These are phyloP conservation scores for Vanessa tameamea DNA, from an alignment of 1,140 invertebrate species.

Conservation along the genomic window DNA sequence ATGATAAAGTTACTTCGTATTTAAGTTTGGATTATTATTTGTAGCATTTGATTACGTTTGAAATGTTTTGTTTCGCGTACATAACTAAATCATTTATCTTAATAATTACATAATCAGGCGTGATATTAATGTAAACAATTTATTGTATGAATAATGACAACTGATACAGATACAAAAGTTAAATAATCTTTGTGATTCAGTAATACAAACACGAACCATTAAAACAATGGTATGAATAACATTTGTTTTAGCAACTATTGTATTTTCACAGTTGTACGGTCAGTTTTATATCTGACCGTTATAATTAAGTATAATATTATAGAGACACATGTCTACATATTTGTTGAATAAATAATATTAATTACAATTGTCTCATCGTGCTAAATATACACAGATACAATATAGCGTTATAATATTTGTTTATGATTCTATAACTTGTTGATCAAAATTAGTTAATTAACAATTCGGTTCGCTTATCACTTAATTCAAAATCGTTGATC, in stretches of 20 bases:
- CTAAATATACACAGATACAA: no score
- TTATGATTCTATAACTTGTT: no score
- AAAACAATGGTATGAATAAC: conserved; percentile 28
- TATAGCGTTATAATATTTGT: no score
- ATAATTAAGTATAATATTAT: not conserved
- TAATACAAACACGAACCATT: conserved; percentile 6
- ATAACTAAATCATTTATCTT: not conserved
- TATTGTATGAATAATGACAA: not conserved
- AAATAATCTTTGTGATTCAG: conserved; percentile 12
- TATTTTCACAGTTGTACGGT: conserved; percentile 6
- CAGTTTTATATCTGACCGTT: not conserved
- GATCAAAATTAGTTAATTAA: no score
- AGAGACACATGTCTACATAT: no score
- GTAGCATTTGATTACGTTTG: no score
- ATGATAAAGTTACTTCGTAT: no score
- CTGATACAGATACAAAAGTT: conserved; percentile 2
- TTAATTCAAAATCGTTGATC: no score
- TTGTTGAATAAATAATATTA: no score
- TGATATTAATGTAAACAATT: not conserved
- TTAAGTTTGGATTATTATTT: no score
- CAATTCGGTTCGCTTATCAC: no score
- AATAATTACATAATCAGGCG: not conserved
- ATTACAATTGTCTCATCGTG: no score
- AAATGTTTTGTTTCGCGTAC: not conserved
- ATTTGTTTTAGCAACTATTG: conserved; percentile 30